Base-by-base conservation (phyloP, 2,888 invertebrate genomes). In the Suillia variegata region DNA sequence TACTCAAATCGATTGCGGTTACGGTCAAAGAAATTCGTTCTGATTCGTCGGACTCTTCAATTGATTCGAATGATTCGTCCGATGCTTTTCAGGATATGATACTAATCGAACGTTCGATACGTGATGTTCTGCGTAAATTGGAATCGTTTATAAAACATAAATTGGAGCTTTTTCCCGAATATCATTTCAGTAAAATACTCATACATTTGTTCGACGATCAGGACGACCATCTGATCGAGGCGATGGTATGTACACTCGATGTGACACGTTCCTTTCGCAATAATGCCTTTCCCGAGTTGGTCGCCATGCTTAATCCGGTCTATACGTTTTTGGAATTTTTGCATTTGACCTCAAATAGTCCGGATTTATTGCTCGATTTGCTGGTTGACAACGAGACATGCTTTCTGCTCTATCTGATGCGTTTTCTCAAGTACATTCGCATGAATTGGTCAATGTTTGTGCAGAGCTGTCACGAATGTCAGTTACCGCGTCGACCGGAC, bases 361-460 rank as follows among this genome's bases (percentile, higher is more conserved):
- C 90, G 5, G 90, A 90, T 76, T 88, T 94, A 1, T 80, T 95
- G 47, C 82, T 95, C 15, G 94, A 95, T 80, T 88, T 93, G 75
- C 85, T 95, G 65, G 92, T 94, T 15, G 93, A 93, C 76, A 94
- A 94, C 73, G 94, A 95, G 80, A 95, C 95, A 2, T 94, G 94
- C 80, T 95, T 95, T 77, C 83, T 95, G 56, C 81, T 94, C 34
- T 95, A 95, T 80, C 83, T 95, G 69, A 83, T 94, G 64, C 85
- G 94, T 72, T 91, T 94, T 78, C 84, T 95, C 58, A 94, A 95
- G 75, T 93, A 92, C 82, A 89, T 92, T 2, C 85, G 90, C 64
- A 86, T 90, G 67, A 92, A 93, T 78, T 94, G 94, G 94, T 84
- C 88, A 0, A 91, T 90, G 75, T 94, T 94, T 79, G 86, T 92